Conservation (phyloP, 2,888 invertebrate species). For the Pemphredon lugubris region DNA sequence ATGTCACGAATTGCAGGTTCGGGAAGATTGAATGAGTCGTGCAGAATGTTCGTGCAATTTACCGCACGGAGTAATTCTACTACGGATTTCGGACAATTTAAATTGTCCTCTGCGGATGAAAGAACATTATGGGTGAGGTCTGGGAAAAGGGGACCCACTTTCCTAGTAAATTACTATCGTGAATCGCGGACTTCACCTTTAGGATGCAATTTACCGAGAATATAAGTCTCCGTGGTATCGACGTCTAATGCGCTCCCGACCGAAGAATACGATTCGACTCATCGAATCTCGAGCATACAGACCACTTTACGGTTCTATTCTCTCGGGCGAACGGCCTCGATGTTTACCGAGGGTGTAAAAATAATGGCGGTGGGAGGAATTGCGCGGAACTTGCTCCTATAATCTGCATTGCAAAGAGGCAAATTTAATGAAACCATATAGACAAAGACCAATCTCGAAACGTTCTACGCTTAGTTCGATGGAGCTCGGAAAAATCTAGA, state of each 20-base stretch:
- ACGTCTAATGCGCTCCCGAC: slow-evolving; percentile 36
- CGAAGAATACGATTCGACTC: slow-evolving; percentile 31
- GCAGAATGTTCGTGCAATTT: slow-evolving; percentile 47
- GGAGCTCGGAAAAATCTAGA: too few species aligned
- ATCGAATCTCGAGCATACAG: slow-evolving; percentile 11
- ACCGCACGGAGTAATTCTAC: slow-evolving; percentile 41
- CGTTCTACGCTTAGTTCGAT: too few species aligned
- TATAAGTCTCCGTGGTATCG: slow-evolving; percentile 52
- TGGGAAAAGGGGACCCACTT: slow-evolving; percentile 35
- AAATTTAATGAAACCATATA: too few species aligned
- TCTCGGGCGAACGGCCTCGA: slow-evolving; percentile 17
- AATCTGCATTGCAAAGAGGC: too few species aligned
- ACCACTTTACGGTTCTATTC: neutral
- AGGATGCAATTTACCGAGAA: slow-evolving; percentile 51
- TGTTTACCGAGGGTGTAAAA: neutral
- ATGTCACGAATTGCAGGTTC: slow-evolving; percentile 30
- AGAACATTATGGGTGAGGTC: slow-evolving; percentile 48
- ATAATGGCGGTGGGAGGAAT: neutral
- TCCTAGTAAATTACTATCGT: slow-evolving; percentile 48
- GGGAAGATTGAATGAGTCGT: slow-evolving; percentile 36
- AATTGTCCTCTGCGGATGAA: slow-evolving; percentile 53
- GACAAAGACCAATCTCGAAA: too few species aligned
- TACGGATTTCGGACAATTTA: slow-evolving; percentile 55
- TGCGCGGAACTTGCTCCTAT: neutral
- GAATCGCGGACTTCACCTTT: slow-evolving; percentile 47